A percentile compares a stretch with the other conserved stretches of the same genome.
Evolutionary conservation across 2,888 invertebrate genomes (phyloP).

Genomic region (Lissonota sp.): DNA sequence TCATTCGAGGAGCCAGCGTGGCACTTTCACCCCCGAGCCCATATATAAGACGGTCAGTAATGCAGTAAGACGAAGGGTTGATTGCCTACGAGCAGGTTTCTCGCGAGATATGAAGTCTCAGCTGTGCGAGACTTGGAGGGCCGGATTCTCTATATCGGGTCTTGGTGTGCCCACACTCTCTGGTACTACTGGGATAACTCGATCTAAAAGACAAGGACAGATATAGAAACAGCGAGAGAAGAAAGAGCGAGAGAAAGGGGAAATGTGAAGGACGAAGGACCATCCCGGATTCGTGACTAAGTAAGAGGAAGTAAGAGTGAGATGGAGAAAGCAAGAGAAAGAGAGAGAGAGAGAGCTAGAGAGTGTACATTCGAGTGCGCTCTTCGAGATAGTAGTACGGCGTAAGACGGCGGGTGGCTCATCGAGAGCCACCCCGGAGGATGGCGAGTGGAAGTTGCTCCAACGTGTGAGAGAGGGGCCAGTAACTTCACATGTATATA

Average conservation of each 20-base stretch:
- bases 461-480: conserved; percentile 13
- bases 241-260: conserved; percentile 44
- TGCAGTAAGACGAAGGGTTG: conserved; percentile 80
- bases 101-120: conserved; percentile 65
- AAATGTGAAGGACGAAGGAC: conserved; percentile 60
- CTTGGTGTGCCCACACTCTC: conserved; percentile 12
- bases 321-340: not conserved
- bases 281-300: conserved; percentile 56
- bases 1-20: conserved; percentile 8
- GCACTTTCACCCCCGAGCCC: not conserved
- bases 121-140: conserved; percentile 51
- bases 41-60: conserved; percentile 75
- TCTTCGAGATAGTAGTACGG: conserved; percentile 49
- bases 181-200: conserved; percentile 46
- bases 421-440: conserved; percentile 43
- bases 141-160: conserved; percentile 27
- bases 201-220: conserved; percentile 18
- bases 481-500: conserved; percentile 17
- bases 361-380: conserved; percentile 31
- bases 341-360: conserved; percentile 31
- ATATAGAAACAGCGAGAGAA: conserved; percentile 35
- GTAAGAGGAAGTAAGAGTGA: not conserved
- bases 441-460: conserved; percentile 24
- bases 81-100: conserved; percentile 78
- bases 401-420: conserved; percentile 59